phyloP scores from a whole-genome alignment of 2,797 vertebrate species.

The Lutjanus campechanus region DNA sequence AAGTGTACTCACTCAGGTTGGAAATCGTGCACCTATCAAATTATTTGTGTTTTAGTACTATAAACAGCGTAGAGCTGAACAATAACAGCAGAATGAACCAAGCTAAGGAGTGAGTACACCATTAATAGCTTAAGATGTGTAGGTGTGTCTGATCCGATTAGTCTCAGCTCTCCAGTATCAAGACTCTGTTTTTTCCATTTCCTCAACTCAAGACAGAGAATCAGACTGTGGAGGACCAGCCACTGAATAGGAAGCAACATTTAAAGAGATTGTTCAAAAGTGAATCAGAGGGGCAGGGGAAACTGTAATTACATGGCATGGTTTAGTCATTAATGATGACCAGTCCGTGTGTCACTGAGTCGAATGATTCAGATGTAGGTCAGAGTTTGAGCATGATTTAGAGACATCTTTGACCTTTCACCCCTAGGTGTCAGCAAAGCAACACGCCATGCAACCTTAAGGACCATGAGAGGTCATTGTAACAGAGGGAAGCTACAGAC shows the following conservation, averaged over 20 bases:
- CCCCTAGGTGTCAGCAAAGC: slow-evolving; percentile 49
- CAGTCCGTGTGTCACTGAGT: not conserved
- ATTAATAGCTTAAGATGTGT: not conserved
- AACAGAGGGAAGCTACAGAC: not conserved
- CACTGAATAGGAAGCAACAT: slow-evolving; percentile 5
- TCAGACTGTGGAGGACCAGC: slow-evolving; percentile 22
- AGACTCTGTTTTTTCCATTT: slow-evolving; percentile 58
- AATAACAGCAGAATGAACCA: not conserved
- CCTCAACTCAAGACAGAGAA: slow-evolving; percentile 35
- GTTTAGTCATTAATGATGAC: slow-evolving; percentile 22
- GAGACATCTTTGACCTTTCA: slow-evolving; percentile 35
- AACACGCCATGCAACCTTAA: not conserved
- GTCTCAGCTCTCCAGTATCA: slow-evolving; percentile 30
- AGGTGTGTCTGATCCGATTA: slow-evolving; percentile 36
- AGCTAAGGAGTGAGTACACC: not conserved
- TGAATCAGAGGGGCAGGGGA: slow-evolving; percentile 25
- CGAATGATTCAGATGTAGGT: not conserved
- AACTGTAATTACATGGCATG: not conserved
- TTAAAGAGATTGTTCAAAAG: slow-evolving; percentile 18
- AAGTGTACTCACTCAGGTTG: not conserved
- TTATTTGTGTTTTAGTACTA: not conserved
- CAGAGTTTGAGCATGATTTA: slow-evolving; percentile 10
- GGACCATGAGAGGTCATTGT: not conserved
- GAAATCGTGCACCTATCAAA: not conserved
- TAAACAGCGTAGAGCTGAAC: not conserved